phyloP scores from a whole-genome alignment of 2,797 vertebrate genomes.

The Myotis planiceps region DNA sequence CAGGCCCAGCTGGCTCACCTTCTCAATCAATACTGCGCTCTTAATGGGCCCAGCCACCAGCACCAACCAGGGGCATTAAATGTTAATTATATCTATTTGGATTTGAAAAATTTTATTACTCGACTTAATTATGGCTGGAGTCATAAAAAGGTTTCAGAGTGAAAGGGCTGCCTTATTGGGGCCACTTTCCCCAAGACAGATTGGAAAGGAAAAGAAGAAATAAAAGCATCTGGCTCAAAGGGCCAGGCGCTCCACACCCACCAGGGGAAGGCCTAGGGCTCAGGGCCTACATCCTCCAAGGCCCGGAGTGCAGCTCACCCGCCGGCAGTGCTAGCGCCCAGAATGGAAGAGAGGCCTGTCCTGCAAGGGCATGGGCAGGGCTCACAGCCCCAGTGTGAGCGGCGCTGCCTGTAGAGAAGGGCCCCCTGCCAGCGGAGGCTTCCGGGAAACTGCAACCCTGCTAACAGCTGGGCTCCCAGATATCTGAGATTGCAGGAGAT shows the following conservation, averaged over 20 bases:
- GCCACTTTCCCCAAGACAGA: conserved; percentile 81
- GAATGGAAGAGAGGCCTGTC: background rate
- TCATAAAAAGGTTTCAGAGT: conserved; percentile 86
- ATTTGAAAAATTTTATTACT: conserved; percentile 85
- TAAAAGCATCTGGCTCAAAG: conserved; percentile 72
- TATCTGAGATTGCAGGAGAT: background rate
- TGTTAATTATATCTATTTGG: conserved; percentile 88
- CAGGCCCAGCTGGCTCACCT: conserved; percentile 81
- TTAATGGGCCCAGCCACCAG: conserved; percentile 84
- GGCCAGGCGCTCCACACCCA: background rate
- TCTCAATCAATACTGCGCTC: conserved; percentile 82
- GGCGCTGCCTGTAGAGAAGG: background rate
- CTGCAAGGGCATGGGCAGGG: background rate
- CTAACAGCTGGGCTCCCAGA: background rate
- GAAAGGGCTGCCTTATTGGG: conserved; percentile 82
- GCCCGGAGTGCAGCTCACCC: background rate
- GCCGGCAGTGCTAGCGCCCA: background rate
- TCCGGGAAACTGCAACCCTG: background rate
- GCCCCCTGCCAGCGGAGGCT: background rate
- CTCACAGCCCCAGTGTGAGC: background rate
- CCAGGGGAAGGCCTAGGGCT: background rate
- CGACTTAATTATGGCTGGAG: conserved; percentile 86
- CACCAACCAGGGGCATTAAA: conserved; percentile 88
- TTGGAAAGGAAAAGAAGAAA: conserved; percentile 77
- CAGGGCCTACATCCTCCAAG: background rate